Percentiles rank a stretch among this genome's conserved stretches.
Conservation (phyloP, 2,888 invertebrate genomes). For the Idaea biselata region DNA sequence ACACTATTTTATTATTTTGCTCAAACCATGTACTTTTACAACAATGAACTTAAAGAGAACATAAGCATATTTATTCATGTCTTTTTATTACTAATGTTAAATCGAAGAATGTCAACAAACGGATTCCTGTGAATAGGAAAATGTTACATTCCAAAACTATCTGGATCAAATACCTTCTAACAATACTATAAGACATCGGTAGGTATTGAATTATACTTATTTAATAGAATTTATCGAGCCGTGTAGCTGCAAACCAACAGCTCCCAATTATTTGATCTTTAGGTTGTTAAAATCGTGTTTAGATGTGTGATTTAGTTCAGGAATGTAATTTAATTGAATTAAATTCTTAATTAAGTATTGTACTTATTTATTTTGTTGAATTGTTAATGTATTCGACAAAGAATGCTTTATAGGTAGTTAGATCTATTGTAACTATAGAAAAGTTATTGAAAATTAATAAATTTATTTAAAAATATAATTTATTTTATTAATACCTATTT, state of each 20-base stretch:
- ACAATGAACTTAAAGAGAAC: not conserved
- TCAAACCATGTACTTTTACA: not conserved
- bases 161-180: not conserved
- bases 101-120: not conserved
- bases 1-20: not conserved
- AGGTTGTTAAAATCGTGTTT: not conserved
- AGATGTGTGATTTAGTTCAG: not conserved
- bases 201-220: not conserved
- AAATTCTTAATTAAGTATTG: constrained; percentile 12
- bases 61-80: not conserved
- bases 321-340: not conserved
- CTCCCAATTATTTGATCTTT: not conserved
- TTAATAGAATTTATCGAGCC: not conserved
- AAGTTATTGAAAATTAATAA: constrained; percentile 30
- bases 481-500: constrained; percentile 6
- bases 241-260: not conserved
- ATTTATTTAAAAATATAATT: constrained; percentile 19
- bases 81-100: not conserved
- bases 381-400: constrained; percentile 17
- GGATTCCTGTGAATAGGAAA: not conserved
- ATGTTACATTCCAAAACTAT: constrained; percentile 2
- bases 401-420: constrained; percentile 24
- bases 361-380: constrained; percentile 23
- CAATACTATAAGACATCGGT: not conserved
- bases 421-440: constrained; percentile 25